Evolutionary conservation across 92 coral and sea anemone genomes (phyloP).

Genomic region (Phenganax marumi): DNA sequence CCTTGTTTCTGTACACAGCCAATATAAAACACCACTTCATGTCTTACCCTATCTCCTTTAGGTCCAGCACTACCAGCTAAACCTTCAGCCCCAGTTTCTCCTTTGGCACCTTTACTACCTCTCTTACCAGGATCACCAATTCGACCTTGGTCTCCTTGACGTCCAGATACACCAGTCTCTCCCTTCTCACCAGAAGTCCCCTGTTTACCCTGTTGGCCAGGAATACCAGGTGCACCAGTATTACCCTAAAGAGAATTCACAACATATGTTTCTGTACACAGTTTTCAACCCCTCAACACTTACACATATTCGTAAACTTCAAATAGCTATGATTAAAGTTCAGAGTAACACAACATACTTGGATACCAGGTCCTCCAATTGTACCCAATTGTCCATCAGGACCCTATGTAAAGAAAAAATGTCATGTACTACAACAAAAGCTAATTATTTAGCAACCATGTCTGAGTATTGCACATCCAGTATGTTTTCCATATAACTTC

Average conservation of each 20-base stretch:
- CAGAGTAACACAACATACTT: neutral
- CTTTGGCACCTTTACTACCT: constrained; percentile 17
- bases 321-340: neutral
- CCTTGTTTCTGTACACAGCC: too few species aligned
- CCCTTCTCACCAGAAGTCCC: constrained; percentile 1
- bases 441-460: too few species aligned
- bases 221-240: neutral
- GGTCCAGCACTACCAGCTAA: constrained; percentile 9
- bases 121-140: constrained; percentile 17
- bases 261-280: neutral
- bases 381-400: neutral
- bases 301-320: too few species aligned
- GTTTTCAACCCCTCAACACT: too few species aligned
- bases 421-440: too few species aligned
- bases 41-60: constrained; percentile 31
- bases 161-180: constrained; percentile 2
- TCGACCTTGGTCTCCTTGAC: constrained; percentile 7
- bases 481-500: too few species aligned
- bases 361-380: constrained; percentile 11
- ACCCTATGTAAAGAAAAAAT: neutral
- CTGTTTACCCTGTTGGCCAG: neutral
- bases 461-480: too few species aligned
- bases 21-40: neutral
- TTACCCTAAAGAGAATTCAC: neutral
- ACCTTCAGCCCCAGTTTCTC: constrained; percentile 4